Percentiles rank a stretch among this genome's conserved stretches.
Conservation (phyloP, 2,113 vertebrate genomes). For the Ameiurus melas region DNA sequence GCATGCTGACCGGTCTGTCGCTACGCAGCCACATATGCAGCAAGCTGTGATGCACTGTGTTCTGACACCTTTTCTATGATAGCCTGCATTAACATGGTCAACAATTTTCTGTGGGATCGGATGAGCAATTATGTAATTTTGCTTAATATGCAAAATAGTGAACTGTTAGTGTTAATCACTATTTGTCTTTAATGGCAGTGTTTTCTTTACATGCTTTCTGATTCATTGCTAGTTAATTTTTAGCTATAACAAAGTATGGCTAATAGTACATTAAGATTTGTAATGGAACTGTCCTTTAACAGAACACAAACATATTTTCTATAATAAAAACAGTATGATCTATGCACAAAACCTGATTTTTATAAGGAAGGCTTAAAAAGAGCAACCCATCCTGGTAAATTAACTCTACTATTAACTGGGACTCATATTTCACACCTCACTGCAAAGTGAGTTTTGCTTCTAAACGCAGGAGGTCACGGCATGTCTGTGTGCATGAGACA, state of each 20-base stretch:
- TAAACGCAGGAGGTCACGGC: slow-evolving; percentile 29
- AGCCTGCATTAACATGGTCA: no score
- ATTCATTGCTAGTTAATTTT: not conserved
- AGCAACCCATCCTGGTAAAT: not conserved
- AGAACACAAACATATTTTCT: not conserved
- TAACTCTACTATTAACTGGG: not conserved
- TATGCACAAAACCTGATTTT: not conserved
- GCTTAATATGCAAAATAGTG: not conserved
- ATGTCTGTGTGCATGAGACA: slow-evolving; percentile 55
- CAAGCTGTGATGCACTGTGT: no score
- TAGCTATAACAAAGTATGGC: not conserved
- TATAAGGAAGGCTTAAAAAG: not conserved
- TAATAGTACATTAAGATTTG: not conserved
- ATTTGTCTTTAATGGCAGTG: not conserved
- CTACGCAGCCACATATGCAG: no score
- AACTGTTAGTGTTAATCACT: not conserved
- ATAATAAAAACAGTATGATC: not conserved
- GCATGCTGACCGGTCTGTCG: no score
- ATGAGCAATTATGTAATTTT: not conserved
- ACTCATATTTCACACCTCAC: not conserved
- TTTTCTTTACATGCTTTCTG: not conserved
- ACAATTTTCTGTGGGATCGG: no score
- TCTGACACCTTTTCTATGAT: no score
- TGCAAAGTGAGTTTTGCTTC: slow-evolving; percentile 12
- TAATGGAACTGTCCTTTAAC: not conserved